phyloP scores from a whole-genome alignment of 2,113 vertebrate genomes.

The Hypanus sabinus region DNA sequence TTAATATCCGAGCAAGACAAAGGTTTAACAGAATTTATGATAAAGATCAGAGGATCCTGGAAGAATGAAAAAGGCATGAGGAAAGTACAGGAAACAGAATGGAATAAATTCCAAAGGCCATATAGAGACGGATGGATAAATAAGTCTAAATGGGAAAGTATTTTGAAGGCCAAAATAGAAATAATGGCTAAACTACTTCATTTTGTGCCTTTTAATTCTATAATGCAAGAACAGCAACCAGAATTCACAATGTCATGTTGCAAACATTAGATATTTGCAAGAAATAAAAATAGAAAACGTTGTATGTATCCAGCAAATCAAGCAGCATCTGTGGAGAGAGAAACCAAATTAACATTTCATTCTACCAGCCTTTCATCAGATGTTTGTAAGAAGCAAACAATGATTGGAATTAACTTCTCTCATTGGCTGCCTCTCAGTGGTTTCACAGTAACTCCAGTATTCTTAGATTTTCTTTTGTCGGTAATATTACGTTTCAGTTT shows the following conservation, averaged over 20 bases:
- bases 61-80: neutral
- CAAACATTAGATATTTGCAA: neutral
- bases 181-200: neutral
- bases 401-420: neutral
- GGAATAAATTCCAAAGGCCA: neutral
- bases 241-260: neutral
- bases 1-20: neutral
- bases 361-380: neutral
- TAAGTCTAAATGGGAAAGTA: neutral
- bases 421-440: neutral
- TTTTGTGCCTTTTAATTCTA: neutral
- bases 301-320: too few species aligned
- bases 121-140: neutral
- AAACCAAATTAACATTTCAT: too few species aligned
- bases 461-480: neutral
- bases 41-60: neutral
- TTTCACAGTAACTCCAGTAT: neutral
- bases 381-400: neutral
- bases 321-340: too few species aligned
- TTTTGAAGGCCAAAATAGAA: neutral
- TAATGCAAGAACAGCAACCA: neutral
- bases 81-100: neutral
- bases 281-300: too few species aligned
- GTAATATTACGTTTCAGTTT: neutral
- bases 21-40: neutral